Base-by-base conservation (phyloP, 2,888 invertebrate genomes). In the Eupithecia subumbrata region DNA sequence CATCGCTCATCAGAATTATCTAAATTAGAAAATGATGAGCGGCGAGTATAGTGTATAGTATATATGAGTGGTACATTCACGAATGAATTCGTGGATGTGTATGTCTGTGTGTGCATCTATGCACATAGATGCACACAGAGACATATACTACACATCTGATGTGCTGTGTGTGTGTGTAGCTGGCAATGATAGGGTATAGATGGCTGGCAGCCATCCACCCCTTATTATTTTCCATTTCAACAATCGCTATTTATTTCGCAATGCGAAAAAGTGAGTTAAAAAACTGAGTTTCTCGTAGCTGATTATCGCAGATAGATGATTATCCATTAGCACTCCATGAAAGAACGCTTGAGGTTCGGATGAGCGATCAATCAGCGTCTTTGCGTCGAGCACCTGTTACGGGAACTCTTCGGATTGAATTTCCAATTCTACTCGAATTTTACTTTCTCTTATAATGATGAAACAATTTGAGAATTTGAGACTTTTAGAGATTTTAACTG, bases 321-420 rank as follows among this genome's bases (percentile, higher is more conserved):
- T 69, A 68, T 73, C 71, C 45, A 43, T 68, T 69, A 68, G 68
- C 67, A 63, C 66, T 66, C 71, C 63, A 76, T 72, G 60, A 25
- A 60, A 25, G 37, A 60, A 66, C 72, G 68, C 73, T 73, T 75
- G 73, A 72, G 72, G 52, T 64, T 66, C 72, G 56, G 16, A 71
- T 48, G 60, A 72, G 63, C 76, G 25, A 80, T 80, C 79, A 81
- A 81, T 80, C 80, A 81, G 63, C 69, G 73, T 40, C 71, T 74
- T 56, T 56, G 73, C 72, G 76, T 72, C 73, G 74, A 78, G 73
- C 84, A 83, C 80, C 82, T 84, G 84, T 73, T 81, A 81, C 80
- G 72, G 72, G 76, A 79, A 80, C 77, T 79, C 79, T 82, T 84
- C 85, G 84, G 85, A 87, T 87, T 86, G 80, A 84, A 86, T 86